Evolutionary conservation across 2,888 invertebrate genomes (phyloP).

Genomic region (Nipponacmea schrenckii): DNA sequence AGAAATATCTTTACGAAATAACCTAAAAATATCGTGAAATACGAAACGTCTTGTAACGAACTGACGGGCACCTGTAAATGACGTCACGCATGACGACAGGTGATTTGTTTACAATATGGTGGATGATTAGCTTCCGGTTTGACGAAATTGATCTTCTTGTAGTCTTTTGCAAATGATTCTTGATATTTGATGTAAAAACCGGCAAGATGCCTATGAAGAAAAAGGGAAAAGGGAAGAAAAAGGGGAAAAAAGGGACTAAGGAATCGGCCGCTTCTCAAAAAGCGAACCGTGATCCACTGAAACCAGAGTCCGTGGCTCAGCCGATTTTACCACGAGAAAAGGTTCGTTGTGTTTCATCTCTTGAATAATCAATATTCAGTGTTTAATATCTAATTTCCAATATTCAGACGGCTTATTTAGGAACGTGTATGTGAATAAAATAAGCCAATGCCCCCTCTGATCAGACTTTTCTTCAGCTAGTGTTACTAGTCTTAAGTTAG

Average conservation of each 20-base stretch:
- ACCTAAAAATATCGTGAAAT: too few species aligned
- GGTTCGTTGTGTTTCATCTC: constrained; percentile 27
- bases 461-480: too few species aligned
- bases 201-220: constrained; percentile 25
- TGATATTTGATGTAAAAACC: neutral
- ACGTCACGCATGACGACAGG: constrained; percentile 8
- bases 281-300: constrained; percentile 15
- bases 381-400: neutral
- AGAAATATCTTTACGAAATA: too few species aligned
- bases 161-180: neutral
- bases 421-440: neutral
- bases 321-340: constrained; percentile 57
- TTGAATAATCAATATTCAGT: neutral
- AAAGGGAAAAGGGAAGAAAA: constrained; percentile 27
- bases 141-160: neutral
- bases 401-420: neutral
- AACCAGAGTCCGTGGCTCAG: constrained; percentile 38
- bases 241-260: constrained; percentile 21
- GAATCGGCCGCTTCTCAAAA: constrained; percentile 20
- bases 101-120: constrained; percentile 14
- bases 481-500: too few species aligned
- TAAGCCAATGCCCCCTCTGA: too few species aligned
- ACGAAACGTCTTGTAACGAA: neutral
- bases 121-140: neutral
- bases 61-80: neutral